Percentiles rank a stretch among this genome's conserved stretches.
These are phyloP conservation scores for Bathynomus jamesi DNA, from an alignment of 1,140 invertebrate genomes.

Conservation along the genomic window DNA sequence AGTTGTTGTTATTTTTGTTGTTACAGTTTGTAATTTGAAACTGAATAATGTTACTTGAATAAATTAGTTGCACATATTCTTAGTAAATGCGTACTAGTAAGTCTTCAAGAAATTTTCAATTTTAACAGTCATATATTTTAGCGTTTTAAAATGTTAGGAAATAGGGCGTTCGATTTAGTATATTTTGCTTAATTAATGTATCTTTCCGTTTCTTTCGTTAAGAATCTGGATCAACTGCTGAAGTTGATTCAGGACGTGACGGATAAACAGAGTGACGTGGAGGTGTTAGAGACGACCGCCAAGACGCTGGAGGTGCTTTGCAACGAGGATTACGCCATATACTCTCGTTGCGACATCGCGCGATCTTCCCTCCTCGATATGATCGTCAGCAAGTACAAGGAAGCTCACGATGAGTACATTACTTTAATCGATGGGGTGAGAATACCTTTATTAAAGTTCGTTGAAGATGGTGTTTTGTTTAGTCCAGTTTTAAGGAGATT, in stretches of 20 bases:
- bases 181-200: slow-evolving; percentile 12
- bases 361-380: slow-evolving; percentile 83
- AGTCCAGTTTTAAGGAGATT: too few species aligned
- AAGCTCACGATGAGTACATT: slow-evolving; percentile 77
- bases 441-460: too few species aligned
- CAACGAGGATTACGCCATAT: slow-evolving; percentile 78
- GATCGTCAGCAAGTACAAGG: slow-evolving; percentile 80
- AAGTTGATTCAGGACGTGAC: slow-evolving; percentile 73
- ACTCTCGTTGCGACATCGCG: slow-evolving; percentile 76
- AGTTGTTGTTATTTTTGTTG: too few species aligned
- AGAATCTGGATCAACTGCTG: slow-evolving; percentile 64
- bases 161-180: not conserved
- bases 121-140: too few species aligned
- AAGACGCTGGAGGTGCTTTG: slow-evolving; percentile 90
- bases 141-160: too few species aligned
- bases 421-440: slow-evolving; percentile 60
- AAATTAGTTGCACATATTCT: too few species aligned
- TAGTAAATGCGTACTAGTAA: too few species aligned
- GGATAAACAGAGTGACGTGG: slow-evolving; percentile 79
- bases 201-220: slow-evolving; percentile 29
- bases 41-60: too few species aligned
- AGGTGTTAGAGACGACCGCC: slow-evolving; percentile 86
- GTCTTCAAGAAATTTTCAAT: too few species aligned
- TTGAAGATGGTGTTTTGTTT: too few species aligned
- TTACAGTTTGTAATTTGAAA: too few species aligned